Conservation (phyloP, 2,888 invertebrate species). For the Calephelis perditalis region DNA sequence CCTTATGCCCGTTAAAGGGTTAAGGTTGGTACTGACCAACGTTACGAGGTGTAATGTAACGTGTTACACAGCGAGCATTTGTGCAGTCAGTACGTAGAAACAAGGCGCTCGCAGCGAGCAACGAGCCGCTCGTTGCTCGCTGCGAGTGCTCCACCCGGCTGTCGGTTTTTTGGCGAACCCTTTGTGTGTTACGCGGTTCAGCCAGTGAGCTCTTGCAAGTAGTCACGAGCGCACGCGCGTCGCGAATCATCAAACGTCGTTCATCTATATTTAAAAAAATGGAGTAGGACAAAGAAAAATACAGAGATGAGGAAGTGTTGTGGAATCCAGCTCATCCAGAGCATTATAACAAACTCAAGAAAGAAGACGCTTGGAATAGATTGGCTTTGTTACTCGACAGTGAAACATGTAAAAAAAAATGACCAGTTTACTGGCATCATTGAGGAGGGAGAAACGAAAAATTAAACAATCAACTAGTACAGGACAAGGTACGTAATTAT, state of each 20-base stretch:
- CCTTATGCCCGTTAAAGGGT: too few species aligned
- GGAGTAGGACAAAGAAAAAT: constrained; percentile 32
- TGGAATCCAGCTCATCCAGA: constrained; percentile 30
- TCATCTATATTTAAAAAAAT: constrained; percentile 28
- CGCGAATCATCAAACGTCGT: too few species aligned
- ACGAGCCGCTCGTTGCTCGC: constrained; percentile 23
- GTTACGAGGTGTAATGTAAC: constrained; percentile 26
- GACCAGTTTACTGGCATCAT: constrained; percentile 26
- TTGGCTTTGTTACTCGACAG: constrained; percentile 27
- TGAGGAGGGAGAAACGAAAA: constrained; percentile 29
- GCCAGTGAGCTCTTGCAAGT: too few species aligned
- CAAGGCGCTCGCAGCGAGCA: constrained; percentile 24
- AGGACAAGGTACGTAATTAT: constrained; percentile 26
- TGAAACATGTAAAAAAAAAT: constrained; percentile 21
- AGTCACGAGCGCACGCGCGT: too few species aligned
- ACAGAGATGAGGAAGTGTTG: constrained; percentile 30
- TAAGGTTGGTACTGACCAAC: constrained; percentile 23
- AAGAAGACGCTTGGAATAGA: constrained; percentile 33
- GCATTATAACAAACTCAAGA: constrained; percentile 33
- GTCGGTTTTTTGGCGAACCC: constrained; percentile 29
- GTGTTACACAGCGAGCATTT: constrained; percentile 27
- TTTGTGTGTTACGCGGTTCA: too few species aligned
- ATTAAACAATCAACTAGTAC: constrained; percentile 29
- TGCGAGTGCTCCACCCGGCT: constrained; percentile 28
- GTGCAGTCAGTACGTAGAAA: constrained; percentile 26